Percentiles rank a stretch among this genome's conserved stretches.
Conservation (phyloP, 2,113 vertebrate genomes). For the Cavia porcellus region DNA sequence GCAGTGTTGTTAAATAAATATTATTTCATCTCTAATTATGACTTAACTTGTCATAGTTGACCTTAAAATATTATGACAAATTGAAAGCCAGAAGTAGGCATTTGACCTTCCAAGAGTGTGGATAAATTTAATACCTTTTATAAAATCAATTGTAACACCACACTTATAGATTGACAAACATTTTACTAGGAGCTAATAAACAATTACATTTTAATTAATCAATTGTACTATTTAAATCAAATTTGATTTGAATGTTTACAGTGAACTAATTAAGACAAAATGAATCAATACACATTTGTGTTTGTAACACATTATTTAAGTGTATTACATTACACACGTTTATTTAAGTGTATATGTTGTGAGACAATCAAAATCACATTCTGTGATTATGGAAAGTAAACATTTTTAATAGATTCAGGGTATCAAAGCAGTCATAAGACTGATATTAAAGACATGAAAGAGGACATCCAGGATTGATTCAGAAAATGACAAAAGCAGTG, state of each 20-base stretch:
- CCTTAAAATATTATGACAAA: background rate
- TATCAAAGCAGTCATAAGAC: background rate
- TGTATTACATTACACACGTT: background rate
- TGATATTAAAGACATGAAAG: background rate
- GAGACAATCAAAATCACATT: background rate
- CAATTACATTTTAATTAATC: background rate
- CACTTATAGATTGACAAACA: background rate
- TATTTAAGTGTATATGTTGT: background rate
- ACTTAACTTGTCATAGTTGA: conserved; percentile 5
- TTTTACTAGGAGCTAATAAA: background rate
- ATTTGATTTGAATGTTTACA: background rate
- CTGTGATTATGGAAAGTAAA: background rate
- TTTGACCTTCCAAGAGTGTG: background rate
- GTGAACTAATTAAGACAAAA: background rate
- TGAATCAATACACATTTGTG: background rate
- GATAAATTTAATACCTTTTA: background rate
- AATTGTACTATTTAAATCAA: background rate
- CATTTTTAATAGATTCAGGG: background rate
- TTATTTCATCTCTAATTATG: background rate
- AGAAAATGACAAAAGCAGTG: background rate
- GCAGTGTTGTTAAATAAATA: background rate
- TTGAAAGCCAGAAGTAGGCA: background rate
- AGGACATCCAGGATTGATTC: background rate
- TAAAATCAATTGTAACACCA: background rate
- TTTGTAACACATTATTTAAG: background rate